Conservation (phyloP, 2,888 invertebrate genomes). For the Homarus gammarus region DNA sequence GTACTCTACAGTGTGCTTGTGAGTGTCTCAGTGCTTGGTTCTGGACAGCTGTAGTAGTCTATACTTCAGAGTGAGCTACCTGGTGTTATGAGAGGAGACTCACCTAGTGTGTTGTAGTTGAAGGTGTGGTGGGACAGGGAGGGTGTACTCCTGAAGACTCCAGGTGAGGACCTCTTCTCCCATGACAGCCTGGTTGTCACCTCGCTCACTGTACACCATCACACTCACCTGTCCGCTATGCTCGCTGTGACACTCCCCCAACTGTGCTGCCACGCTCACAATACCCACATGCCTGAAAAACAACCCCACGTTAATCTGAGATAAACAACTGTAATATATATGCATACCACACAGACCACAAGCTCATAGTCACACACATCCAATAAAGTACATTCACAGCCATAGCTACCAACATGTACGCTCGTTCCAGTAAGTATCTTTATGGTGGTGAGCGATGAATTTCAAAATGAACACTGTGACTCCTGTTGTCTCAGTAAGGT, state of each 20-base stretch:
- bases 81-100: too few relatives aligned
- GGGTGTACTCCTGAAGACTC: not conserved
- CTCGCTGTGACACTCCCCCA: not conserved
- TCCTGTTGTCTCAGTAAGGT: too few relatives aligned
- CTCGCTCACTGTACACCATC: slow-evolving; percentile 18
- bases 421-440: too few relatives aligned
- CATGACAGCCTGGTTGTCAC: not conserved
- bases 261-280: slow-evolving; percentile 9
- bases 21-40: too few relatives aligned
- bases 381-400: too few relatives aligned
- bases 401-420: too few relatives aligned
- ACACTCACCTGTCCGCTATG: not conserved
- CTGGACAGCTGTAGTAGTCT: too few relatives aligned
- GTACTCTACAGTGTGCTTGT: too few relatives aligned
- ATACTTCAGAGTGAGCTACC: too few relatives aligned
- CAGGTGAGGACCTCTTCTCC: not conserved
- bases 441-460: too few relatives aligned
- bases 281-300: slow-evolving; percentile 38
- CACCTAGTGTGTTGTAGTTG: slow-evolving; percentile 12
- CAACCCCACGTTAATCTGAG: not conserved
- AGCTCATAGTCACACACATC: too few relatives aligned
- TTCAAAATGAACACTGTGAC: too few relatives aligned
- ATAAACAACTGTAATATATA: not conserved
- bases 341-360: not conserved
- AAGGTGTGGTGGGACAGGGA: not conserved